Conservation (phyloP, 2,797 vertebrate species). For the Gallirallus australis region DNA sequence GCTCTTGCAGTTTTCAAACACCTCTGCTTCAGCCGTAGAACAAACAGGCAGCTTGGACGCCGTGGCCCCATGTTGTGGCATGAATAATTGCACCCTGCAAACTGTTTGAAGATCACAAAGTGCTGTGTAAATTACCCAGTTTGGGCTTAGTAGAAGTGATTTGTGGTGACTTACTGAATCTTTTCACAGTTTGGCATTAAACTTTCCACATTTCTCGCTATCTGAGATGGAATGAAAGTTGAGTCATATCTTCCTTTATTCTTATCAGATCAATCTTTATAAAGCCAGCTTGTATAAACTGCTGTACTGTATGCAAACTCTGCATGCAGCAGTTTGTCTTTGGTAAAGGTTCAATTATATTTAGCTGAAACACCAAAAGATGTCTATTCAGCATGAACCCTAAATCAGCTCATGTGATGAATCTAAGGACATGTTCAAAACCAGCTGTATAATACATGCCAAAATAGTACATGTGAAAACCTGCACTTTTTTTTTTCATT, state of each 20-base stretch:
- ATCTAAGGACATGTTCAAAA: constrained; percentile 22
- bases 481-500: neutral
- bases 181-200: constrained; percentile 83
- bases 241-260: constrained; percentile 65
- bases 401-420: constrained; percentile 25
- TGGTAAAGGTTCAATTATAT: constrained; percentile 32
- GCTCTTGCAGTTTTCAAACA: constrained; percentile 89
- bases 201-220: constrained; percentile 71
- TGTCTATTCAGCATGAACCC: neutral
- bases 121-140: constrained; percentile 82
- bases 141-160: constrained; percentile 81
- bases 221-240: constrained; percentile 53
- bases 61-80: constrained; percentile 83
- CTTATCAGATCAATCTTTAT: constrained; percentile 52
- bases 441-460: constrained; percentile 3
- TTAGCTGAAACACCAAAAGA: constrained; percentile 18
- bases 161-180: constrained; percentile 84
- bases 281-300: constrained; percentile 44
- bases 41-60: constrained; percentile 86
- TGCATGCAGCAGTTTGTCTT: constrained; percentile 16
- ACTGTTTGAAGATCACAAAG: constrained; percentile 85
- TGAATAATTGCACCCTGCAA: constrained; percentile 86
- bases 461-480: constrained; percentile 17
- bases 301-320: constrained; percentile 2
- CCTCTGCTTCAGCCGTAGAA: constrained; percentile 88